Conservation (phyloP, 2,113 vertebrate species). For the Rutilus rutilus region DNA sequence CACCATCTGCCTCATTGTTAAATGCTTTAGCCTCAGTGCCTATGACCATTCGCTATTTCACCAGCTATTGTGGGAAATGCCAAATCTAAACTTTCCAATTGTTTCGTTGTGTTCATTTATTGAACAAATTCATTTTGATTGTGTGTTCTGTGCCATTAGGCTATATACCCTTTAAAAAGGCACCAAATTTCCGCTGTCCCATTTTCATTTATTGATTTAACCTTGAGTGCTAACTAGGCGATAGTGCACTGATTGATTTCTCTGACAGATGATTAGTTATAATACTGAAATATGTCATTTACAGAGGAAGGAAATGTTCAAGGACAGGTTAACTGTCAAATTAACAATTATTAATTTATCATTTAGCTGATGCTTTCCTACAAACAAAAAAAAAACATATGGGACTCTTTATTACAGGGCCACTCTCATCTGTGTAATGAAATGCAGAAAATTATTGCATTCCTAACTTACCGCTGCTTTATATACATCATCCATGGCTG, state of each 20-base stretch:
- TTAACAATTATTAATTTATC: not conserved
- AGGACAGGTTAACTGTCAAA: not conserved
- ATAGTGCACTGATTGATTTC: conserved; percentile 13
- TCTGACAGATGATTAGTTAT: not conserved
- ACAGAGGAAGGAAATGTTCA: not conserved
- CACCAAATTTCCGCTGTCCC: not conserved
- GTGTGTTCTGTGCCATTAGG: not conserved
- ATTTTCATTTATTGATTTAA: conserved; percentile 36
- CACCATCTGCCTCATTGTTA: not conserved
- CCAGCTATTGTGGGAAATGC: not conserved
- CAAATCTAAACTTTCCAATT: conserved; percentile 39
- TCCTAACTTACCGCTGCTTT: conserved; percentile 79
- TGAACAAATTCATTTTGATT: not conserved
- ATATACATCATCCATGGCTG: conserved; percentile 82
- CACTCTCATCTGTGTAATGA: not conserved
- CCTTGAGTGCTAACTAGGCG: conserved; percentile 27
- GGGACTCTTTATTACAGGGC: not conserved
- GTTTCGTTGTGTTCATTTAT: not conserved
- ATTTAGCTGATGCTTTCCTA: not conserved
- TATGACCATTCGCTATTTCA: conserved; percentile 21
- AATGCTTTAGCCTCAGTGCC: conserved; percentile 25
- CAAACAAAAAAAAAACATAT: too few relatives aligned
- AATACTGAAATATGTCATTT: not conserved
- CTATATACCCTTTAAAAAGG: not conserved
- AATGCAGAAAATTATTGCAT: not conserved